Conservation (phyloP, 1,140 invertebrate species). For the Rhagoletis zephyria region DNA sequence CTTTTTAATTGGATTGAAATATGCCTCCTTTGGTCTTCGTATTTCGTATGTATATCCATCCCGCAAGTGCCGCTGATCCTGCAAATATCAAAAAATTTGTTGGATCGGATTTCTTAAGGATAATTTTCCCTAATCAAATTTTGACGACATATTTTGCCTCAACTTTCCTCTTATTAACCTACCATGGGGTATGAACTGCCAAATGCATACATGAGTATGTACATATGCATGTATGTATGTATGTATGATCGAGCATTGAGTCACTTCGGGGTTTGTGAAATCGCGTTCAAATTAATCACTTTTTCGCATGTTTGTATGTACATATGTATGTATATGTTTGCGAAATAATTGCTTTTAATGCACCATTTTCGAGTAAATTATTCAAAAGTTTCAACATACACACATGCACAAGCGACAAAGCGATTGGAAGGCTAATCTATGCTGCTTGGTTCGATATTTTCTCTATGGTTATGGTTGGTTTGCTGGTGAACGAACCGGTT, state of each 20-base stretch:
- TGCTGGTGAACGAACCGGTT: constrained; percentile 37
- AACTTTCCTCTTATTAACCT: no score
- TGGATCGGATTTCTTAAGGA: no score
- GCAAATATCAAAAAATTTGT: no score
- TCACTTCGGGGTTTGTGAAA: neutral
- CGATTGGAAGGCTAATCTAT: constrained; percentile 25
- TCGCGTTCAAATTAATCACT: neutral
- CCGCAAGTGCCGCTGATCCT: no score
- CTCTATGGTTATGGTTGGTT: neutral
- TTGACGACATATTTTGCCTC: no score
- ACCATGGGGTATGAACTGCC: no score
- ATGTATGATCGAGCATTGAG: neutral
- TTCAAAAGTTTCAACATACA: constrained; percentile 37
- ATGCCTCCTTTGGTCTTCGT: no score
- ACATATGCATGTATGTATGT: neutral
- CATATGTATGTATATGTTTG: neutral
- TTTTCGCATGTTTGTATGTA: neutral
- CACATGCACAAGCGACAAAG: neutral
- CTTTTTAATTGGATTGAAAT: no score
- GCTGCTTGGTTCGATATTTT: constrained; percentile 26
- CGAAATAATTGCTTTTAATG: constrained; percentile 19
- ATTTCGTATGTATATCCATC: no score
- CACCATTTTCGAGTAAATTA: constrained; percentile 31
- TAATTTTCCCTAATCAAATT: no score
- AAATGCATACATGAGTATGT: neutral